Evolutionary conservation across 2,888 invertebrate genomes (phyloP).

Genomic region (Rhingia rostrata): DNA sequence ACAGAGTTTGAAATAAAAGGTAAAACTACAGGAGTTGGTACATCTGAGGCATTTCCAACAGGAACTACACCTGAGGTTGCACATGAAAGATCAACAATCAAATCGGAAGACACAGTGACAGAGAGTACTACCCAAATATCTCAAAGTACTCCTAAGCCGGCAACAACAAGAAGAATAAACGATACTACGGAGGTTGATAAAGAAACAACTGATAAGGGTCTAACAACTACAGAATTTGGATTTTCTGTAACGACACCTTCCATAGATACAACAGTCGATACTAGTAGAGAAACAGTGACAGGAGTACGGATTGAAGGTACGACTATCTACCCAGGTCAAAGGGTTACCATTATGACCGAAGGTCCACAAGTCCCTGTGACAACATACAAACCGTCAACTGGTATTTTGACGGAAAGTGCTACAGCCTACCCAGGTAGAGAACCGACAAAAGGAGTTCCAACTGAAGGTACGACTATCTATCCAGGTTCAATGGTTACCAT

Average conservation of each 20-base stretch:
- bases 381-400: not conserved
- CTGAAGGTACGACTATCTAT: not conserved
- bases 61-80: not conserved
- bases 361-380: not conserved
- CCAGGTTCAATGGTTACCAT: no score
- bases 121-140: not conserved
- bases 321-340: not conserved
- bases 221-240: not conserved
- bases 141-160: not conserved
- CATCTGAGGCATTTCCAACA: not conserved
- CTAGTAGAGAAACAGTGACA: not conserved
- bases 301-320: not conserved
- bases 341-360: not conserved
- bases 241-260: no score
- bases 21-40: not conserved
- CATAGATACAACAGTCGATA: no score
- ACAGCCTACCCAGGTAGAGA: not conserved
- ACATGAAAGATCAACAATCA: slow-evolving; percentile 7
- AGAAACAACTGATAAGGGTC: not conserved
- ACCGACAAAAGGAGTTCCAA: not conserved
- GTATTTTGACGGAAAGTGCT: not conserved
- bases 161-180: not conserved
- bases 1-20: slow-evolving; percentile 22
- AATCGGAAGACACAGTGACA: slow-evolving; percentile 6
- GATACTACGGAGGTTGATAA: not conserved